Base-by-base conservation (phyloP, 2,113 vertebrate species). In the Cyanocitta stelleri region DNA sequence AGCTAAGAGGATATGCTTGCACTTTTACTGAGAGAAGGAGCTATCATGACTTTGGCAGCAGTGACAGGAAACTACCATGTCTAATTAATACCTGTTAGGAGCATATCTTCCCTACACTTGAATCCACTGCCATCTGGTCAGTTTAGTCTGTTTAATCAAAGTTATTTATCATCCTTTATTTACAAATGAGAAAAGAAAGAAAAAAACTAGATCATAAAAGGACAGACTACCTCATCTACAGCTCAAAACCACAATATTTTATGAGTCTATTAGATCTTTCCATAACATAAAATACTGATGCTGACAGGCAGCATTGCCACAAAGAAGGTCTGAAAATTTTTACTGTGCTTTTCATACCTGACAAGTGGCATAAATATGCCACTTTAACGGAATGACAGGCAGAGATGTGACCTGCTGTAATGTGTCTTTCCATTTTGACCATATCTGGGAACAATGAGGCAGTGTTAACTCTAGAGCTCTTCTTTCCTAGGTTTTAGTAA, bases 351-450 rank as follows among this genome's bases (percentile, higher is more conserved):
- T 96, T 97, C 93, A 73, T 77, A 95, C 71, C 69, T 95, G 87
- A 94, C 84, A 97, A 94, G 67, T 76, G 90, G 87, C 84, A 97
- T 84, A 97, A 96, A 96, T 92, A 87, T 69, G 84, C 85, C 93
- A 95, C 79, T 96, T 97, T 79, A 97, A 87, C 52, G 41, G 67
- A 97, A 94, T 77, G 87, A 96, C 44, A 92, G 85, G 71, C 86
- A 95, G 68, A 96, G 44, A 96, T 86, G 48, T 87, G 93, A 93
- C 95, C 94, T 77, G 83, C 61, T 97, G 76, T 67, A 76, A 79
- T 22, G 62, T 89, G 87, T 85, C 85, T 96, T 95, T 91, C 85
- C 85, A 85, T 93, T 96, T 90, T 6, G 10, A 80, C 69, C 27
- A 2, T 30, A 69, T 46, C 54, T 73, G 56, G n/a, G 67, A 95